Evolutionary conservation across 2,797 vertebrate genomes (phyloP).

Genomic region (Pterois miles): DNA sequence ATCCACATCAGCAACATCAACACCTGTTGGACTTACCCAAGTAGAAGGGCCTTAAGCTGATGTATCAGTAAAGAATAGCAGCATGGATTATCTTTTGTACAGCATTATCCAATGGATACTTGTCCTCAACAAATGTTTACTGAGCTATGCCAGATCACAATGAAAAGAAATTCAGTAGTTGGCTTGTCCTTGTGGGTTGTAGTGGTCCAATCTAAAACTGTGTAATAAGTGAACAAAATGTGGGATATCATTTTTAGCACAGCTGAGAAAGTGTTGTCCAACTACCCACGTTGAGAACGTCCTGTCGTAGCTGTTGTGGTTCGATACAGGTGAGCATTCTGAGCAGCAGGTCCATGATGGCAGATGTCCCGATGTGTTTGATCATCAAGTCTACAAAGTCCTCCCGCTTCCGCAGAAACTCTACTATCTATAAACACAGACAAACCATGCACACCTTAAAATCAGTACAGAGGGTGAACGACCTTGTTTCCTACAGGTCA

Average conservation of each 20-base stretch:
- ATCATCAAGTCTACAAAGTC: conserved; percentile 98
- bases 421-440: conserved; percentile 89
- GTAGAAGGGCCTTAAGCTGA: background rate
- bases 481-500: background rate
- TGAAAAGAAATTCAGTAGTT: background rate
- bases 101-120: background rate
- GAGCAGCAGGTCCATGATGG: conserved; percentile 98
- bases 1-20: too few species aligned
- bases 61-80: background rate
- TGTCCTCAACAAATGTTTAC: background rate
- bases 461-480: background rate
- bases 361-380: conserved; percentile 98
- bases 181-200: background rate
- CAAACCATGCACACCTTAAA: background rate
- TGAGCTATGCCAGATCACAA: background rate
- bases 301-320: conserved; percentile 95
- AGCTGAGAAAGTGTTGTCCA: background rate
- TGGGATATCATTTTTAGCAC: background rate
- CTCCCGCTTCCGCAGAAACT: conserved; percentile 94
- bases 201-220: background rate
- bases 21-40: background rate
- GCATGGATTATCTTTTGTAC: background rate
- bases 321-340: conserved; percentile 98
- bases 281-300: conserved; percentile 93
- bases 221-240: background rate